Base-by-base conservation (phyloP, 2,797 vertebrate genomes). In the Masticophis lateralis region DNA sequence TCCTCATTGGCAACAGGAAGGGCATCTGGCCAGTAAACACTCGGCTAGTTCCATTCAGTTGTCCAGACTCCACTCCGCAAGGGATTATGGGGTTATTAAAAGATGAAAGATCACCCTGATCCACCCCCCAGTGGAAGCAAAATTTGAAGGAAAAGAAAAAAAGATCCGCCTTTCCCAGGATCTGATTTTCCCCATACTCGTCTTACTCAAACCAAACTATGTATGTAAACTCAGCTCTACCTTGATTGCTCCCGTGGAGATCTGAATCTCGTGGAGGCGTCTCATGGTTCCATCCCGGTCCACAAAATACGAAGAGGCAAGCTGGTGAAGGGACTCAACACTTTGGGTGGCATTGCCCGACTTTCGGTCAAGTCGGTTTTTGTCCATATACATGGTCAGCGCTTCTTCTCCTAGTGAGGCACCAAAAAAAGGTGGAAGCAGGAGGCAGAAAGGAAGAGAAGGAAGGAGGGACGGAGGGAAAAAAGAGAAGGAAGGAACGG, bases 361-460 rank as follows among this genome's bases (percentile, higher is more conserved):
- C 98, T 99, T 99, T 91, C 99, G 98, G 98, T 99, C 99, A 0
- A 99, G 98, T 97, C 98, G 99, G 96, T 98, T 99, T 97, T 99
- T 99, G 96, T 99, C 99, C 99, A 99, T 98, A 95, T 99, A 99
- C 99, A 99, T 99, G 90, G 99, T 99, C 97, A 99, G 97, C 22
- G 99, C 99, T 96, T 99, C 99, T 96, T 99, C 99, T 94, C 99
- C 99, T 99, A 96, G 90, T 69, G 14, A 16, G 92, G 63, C 93
- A 91, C 91, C 47, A 95, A 37, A 32, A 0, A 55, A 55, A 32
- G 0, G 27, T 9, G 5, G 5, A 8, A 51, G 10, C 3, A 79
- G 87, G 4, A 37, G 25, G 32, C 4, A 28, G 1, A 79, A 37
- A 79, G 69, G 28, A 66, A 66, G 12, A 1, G 66, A 66, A 27